A percentile compares a stretch with the other conserved stretches of the same genome.
phyloP scores from a whole-genome alignment of 2,888 invertebrate species.

The Hemithea aestivaria region DNA sequence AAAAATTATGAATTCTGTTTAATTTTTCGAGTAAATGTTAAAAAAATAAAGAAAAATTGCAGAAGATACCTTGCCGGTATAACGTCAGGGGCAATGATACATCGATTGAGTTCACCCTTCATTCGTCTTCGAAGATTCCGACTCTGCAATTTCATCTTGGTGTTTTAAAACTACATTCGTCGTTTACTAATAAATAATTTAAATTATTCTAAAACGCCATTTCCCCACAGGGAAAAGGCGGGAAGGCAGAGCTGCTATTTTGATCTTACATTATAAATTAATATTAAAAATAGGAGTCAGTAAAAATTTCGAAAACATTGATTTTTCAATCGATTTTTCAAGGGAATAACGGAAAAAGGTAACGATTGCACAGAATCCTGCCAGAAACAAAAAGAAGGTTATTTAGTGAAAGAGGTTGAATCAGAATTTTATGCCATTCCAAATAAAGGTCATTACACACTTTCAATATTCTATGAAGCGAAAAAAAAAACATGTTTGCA shows the following conservation, averaged over 20 bases:
- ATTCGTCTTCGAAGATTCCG: constrained; percentile 46
- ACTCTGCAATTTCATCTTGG: constrained; percentile 41
- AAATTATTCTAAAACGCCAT: constrained; percentile 3
- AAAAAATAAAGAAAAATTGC: too few relatives aligned
- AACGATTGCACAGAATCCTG: neutral
- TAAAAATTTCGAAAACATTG: too few relatives aligned
- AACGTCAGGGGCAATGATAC: constrained; percentile 50
- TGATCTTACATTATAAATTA: too few relatives aligned
- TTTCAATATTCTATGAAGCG: too few relatives aligned
- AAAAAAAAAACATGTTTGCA: too few relatives aligned
- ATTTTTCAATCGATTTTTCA: too few relatives aligned
- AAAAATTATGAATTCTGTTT: too few relatives aligned
- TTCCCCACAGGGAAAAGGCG: neutral
- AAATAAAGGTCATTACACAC: too few relatives aligned
- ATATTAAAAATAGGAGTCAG: neutral
- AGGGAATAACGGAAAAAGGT: too few relatives aligned
- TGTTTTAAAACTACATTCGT: too few relatives aligned
- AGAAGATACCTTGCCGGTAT: constrained; percentile 56
- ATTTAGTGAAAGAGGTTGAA: constrained; percentile 1
- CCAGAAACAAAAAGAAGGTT: neutral
- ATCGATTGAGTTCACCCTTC: constrained; percentile 50
- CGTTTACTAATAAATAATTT: constrained; percentile 5
- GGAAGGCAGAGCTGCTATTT: neutral
- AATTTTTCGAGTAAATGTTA: too few relatives aligned
- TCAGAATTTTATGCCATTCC: neutral